Percentiles rank a stretch among this genome's conserved stretches.
Evolutionary conservation across 2,888 invertebrate genomes (phyloP).

Genomic region (Aricia artaxerxes): DNA sequence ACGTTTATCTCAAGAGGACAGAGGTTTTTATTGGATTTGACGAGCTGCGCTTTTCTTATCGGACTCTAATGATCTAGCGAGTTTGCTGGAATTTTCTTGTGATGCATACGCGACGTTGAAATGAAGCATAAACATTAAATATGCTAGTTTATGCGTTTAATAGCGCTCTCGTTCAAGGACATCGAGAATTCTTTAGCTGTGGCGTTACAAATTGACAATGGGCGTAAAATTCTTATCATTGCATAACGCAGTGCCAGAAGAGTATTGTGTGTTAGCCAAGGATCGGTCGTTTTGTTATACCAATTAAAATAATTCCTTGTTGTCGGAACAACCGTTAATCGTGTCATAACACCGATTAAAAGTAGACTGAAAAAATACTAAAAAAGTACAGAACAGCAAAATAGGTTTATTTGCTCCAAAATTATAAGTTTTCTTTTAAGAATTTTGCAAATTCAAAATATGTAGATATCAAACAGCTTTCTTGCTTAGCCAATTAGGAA

Average conservation of each 20-base stretch:
- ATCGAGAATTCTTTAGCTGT: conserved; percentile 4
- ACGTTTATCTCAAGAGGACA: background rate
- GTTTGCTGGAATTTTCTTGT: background rate
- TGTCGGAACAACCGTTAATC: background rate
- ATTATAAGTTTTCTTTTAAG: too few relatives aligned
- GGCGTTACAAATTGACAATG: conserved; percentile 24
- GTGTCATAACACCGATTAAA: too few relatives aligned
- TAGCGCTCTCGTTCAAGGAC: conserved; percentile 16
- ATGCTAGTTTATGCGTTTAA: conserved; percentile 11
- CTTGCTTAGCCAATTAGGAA: background rate
- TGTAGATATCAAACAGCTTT: too few relatives aligned
- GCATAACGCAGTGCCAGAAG: conserved; percentile 1
- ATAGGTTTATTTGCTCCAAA: too few relatives aligned
- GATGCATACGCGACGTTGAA: background rate
- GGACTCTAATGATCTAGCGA: background rate
- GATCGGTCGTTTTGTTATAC: background rate
- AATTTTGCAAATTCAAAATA: too few relatives aligned
- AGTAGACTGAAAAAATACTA: too few relatives aligned
- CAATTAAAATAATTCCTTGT: conserved; percentile 1
- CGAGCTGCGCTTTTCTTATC: background rate
- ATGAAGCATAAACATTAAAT: conserved; percentile 12
- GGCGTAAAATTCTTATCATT: conserved; percentile 11
- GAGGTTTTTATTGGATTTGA: background rate
- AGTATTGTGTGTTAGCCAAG: background rate
- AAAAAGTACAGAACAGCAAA: too few relatives aligned